Evolutionary conservation across 1,140 invertebrate genomes (phyloP), one percentile per base, ranked within the genome.

Genomic region (Drosophila neocordata): DNA sequence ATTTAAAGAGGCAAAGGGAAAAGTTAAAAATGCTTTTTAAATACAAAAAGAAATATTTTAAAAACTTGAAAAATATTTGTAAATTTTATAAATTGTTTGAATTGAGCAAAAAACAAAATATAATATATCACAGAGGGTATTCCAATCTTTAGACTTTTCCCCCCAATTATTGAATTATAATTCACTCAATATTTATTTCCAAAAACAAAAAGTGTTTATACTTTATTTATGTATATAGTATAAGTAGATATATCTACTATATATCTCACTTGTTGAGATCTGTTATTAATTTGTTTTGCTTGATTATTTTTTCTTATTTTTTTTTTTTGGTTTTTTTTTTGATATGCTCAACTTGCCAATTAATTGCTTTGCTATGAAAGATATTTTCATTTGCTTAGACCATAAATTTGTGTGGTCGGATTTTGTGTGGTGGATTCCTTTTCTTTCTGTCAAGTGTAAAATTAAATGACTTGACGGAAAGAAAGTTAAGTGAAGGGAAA

Each of bases 361-460:
- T 84, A 84, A 84, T 84, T 79, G 71, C 67, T 57, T 38, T 55
- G 57, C 55, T 18, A 13, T 57, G 55, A 57, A 37, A 64, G 35
- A 68, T 41, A 53, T 72, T 41, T 79, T 83, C 72, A 76, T 76
- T 66, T 70, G 31, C 38, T 44, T 53, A 41, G 68, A 35, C 59
- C 63, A 70, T 70, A 64, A 79, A 78, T 79, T 52, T 56, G 52
- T 38, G 58, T 35, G 57, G 34, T 44, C 62, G 41, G 15, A 70
- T 20, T 69, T 11, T 24, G 48, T 69, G 20, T 24, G 48, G 31
- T 60, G 63, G 55, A 72, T 66, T 62, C 67, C 73, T 62, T 35
- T 41, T 13, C 15, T 63, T 70, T 87, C 81, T 75, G 74, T 85
- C 82, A 85, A 87, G 48, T 70, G 73, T 78, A 69, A 68, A 38